A percentile compares a stretch with the other conserved stretches of the same genome.
Evolutionary conservation across 2,113 vertebrate genomes (phyloP).

Genomic region (Neotragus pygmaeus): DNA sequence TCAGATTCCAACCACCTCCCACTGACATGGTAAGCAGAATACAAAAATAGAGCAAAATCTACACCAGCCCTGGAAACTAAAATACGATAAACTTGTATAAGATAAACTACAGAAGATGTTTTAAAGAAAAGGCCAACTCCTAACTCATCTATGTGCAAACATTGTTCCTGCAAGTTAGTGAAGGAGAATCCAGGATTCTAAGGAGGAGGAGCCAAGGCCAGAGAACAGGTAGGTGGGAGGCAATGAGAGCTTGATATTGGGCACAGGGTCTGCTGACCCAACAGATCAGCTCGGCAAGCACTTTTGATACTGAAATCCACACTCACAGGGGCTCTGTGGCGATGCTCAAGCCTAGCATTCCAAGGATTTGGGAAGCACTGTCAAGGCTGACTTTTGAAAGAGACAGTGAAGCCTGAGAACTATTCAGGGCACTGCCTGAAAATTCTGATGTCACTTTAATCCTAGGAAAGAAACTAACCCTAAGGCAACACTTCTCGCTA

Average conservation of each 20-base stretch:
- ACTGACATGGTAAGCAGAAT: not conserved
- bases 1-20: not conserved
- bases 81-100: not conserved
- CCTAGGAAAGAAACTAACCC: not conserved
- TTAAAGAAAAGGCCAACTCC: not conserved
- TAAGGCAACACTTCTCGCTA: not conserved
- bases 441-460: not conserved
- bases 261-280: not conserved
- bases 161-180: not conserved
- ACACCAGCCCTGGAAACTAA: not conserved
- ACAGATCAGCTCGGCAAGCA: not conserved
- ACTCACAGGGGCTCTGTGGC: not conserved
- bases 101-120: not conserved
- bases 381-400: not conserved
- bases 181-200: not conserved
- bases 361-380: not conserved
- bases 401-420: not conserved
- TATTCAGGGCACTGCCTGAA: not conserved
- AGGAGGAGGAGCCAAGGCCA: not conserved
- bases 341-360: too few relatives aligned
- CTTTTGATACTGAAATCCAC: not conserved
- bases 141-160: not conserved
- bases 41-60: conserved; percentile 2
- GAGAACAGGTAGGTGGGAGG: not conserved
- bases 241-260: not conserved